Evolutionary conservation across 2,888 invertebrate genomes (phyloP).

Genomic region (Acrocera orbiculus): DNA sequence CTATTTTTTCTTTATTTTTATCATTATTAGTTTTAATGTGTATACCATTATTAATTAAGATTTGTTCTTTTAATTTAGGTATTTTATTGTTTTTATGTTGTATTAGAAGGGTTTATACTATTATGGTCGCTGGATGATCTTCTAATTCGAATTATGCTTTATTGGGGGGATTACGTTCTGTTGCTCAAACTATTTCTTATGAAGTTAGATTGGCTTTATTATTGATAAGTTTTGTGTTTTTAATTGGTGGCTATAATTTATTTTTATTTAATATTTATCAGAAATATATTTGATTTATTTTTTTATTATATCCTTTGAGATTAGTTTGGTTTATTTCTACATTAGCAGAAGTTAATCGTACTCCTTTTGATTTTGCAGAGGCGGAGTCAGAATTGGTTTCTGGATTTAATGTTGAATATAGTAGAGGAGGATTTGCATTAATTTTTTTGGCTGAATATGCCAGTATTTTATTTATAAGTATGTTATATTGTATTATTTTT

Average conservation of each 20-base stretch:
- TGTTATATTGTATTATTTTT: conserved; percentile 41
- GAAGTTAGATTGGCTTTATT: conserved; percentile 51
- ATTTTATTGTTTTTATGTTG: conserved; percentile 47
- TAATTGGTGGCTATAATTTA: conserved; percentile 39
- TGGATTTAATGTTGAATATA: conserved; percentile 63
- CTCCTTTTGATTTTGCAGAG: conserved; percentile 64
- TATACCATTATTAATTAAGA: conserved; percentile 38
- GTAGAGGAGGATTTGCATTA: conserved; percentile 50
- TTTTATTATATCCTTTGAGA: conserved; percentile 37
- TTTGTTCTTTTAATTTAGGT: conserved; percentile 39
- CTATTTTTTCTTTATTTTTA: conserved; percentile 40
- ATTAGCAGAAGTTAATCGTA: conserved; percentile 54
- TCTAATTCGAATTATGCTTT: conserved; percentile 58
- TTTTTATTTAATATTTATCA: conserved; percentile 35
- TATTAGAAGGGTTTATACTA: conserved; percentile 44
- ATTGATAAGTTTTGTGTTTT: conserved; percentile 40
- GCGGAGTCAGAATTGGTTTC: conserved; percentile 62
- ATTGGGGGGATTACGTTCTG: conserved; percentile 46
- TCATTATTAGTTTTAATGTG: conserved; percentile 40
- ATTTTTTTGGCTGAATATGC: conserved; percentile 56
- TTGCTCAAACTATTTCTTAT: conserved; percentile 62
- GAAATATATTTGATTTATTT: conserved; percentile 35
- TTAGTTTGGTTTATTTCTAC: conserved; percentile 41
- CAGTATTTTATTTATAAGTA: conserved; percentile 49
- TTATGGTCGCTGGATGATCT: conserved; percentile 46